These are phyloP conservation scores for Rutilus rutilus DNA, from an alignment of 2,113 vertebrate genomes.

Conservation along the genomic window DNA sequence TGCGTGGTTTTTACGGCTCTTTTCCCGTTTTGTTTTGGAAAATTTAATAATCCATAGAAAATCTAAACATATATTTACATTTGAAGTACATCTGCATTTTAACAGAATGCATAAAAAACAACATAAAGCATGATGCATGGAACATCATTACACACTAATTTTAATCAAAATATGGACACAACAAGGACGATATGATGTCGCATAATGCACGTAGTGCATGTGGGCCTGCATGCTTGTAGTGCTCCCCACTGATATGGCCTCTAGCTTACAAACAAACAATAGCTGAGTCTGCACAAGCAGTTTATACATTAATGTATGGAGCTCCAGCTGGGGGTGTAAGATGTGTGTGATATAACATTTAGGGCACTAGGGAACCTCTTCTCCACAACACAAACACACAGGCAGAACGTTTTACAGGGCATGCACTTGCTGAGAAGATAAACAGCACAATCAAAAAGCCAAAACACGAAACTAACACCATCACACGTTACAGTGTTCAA, in stretches of 20 bases:
- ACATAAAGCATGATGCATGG: constrained; percentile 13
- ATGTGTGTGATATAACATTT: constrained; percentile 44
- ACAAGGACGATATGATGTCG: background rate
- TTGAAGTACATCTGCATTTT: constrained; percentile 32
- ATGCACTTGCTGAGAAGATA: constrained; percentile 42
- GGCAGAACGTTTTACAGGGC: constrained; percentile 36
- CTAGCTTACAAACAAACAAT: constrained; percentile 52
- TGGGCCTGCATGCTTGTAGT: background rate
- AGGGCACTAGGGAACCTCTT: constrained; percentile 39
- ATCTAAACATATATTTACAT: constrained; percentile 22
- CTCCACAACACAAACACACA: constrained; percentile 36
- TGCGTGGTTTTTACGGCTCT: constrained; percentile 28
- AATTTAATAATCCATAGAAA: constrained; percentile 39
- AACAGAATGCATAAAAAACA: constrained; percentile 7
- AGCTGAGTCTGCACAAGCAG: constrained; percentile 49
- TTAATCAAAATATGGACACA: background rate
- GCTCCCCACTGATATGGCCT: constrained; percentile 33
- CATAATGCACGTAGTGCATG: background rate
- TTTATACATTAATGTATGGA: constrained; percentile 48
- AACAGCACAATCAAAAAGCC: constrained; percentile 2
- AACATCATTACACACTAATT: constrained; percentile 29
- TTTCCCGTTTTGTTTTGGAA: constrained; percentile 24
- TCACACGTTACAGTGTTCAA: background rate
- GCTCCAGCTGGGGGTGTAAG: constrained; percentile 39
- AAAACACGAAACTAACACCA: constrained; percentile 1